Conservation (phyloP, 2,888 invertebrate species). For the Plemyria rubiginata region DNA sequence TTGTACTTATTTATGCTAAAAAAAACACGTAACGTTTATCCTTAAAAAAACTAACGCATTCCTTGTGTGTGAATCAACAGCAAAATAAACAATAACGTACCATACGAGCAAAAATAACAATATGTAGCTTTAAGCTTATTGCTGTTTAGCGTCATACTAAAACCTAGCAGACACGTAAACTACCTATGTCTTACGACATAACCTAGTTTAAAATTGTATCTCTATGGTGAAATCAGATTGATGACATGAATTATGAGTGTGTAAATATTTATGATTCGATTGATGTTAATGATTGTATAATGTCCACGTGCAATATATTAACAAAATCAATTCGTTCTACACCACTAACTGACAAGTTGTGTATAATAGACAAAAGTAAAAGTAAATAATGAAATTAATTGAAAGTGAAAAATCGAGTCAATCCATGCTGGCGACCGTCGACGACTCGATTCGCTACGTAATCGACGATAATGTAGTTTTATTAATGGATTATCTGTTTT, state of each 20-base stretch:
- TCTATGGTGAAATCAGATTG: too few species aligned
- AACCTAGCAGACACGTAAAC: too few species aligned
- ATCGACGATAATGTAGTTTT: constrained; percentile 40
- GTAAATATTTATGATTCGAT: too few species aligned
- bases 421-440: constrained; percentile 18
- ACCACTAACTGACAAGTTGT: neutral
- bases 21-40: constrained; percentile 37
- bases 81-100: constrained; percentile 8
- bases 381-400: constrained; percentile 33
- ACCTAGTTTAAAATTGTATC: too few species aligned
- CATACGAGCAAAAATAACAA: constrained; percentile 5
- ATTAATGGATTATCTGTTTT: constrained; percentile 48
- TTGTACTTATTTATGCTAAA: constrained; percentile 16
- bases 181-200: too few species aligned
- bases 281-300: too few species aligned
- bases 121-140: constrained; percentile 1
- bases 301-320: too few species aligned
- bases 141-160: constrained; percentile 6
- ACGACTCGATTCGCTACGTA: constrained; percentile 28
- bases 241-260: too few species aligned
- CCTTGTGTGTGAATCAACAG: constrained; percentile 41
- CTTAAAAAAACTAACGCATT: constrained; percentile 42
- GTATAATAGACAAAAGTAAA: constrained; percentile 31
- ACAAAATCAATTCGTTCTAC: constrained; percentile 4
- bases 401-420: constrained; percentile 39